Conservation (phyloP, 2,888 invertebrate species). For the Pomacea canaliculata region DNA sequence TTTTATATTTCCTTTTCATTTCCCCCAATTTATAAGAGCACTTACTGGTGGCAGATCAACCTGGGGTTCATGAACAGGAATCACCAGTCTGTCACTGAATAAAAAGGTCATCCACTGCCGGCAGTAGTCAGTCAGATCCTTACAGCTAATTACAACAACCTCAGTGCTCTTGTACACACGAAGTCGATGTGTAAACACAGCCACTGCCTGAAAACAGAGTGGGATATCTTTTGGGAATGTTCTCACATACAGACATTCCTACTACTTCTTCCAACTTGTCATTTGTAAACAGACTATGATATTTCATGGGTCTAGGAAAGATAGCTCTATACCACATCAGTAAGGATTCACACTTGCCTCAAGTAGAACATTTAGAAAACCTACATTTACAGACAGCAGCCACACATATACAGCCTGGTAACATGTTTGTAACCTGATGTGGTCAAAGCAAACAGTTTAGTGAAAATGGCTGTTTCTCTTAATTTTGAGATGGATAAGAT, state of each 20-base stretch:
- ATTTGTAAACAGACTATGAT: no score
- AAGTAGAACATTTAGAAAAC: no score
- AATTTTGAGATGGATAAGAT: neutral
- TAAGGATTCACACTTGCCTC: no score
- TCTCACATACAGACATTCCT: no score
- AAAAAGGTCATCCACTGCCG: conserved; percentile 53
- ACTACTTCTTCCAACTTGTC: no score
- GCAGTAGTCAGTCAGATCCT: conserved; percentile 55
- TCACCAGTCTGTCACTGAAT: conserved; percentile 41
- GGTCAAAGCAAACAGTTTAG: neutral
- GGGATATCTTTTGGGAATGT: neutral
- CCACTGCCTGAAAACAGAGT: conserved; percentile 53
- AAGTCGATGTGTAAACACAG: conserved; percentile 59
- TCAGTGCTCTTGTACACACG: conserved; percentile 47
- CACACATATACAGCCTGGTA: no score
- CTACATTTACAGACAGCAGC: no score
- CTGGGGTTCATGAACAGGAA: conserved; percentile 48
- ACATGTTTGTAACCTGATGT: no score
- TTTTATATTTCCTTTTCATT: neutral
- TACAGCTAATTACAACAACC: conserved; percentile 51
- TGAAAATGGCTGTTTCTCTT: neutral
- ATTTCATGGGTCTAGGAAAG: neutral
- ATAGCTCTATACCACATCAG: no score
- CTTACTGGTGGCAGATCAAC: conserved; percentile 63
- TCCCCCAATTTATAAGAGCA: neutral